Evolutionary conservation across 2,888 invertebrate species (phyloP), one percentile per base, ranked within the genome.

Genomic region (Drosophila engyochracea): DNA sequence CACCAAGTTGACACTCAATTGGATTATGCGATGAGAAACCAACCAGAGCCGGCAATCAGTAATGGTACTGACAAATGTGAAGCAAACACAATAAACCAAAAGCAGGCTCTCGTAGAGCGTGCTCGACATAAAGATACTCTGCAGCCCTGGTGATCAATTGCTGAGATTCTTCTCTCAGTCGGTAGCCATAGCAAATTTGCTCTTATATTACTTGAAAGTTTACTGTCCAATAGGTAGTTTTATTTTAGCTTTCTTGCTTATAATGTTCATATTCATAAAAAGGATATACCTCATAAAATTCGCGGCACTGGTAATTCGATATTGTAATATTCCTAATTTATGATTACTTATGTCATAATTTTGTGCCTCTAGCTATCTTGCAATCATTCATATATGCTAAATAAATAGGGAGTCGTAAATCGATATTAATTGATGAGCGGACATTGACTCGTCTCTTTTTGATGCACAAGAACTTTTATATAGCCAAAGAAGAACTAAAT

Each of bases 1-100:
- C 83, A 89, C 90, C 90, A 72, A 82, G 74, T 80, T 78, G 82
- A 81, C 89, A 85, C 76, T 82, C 68, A 89, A 89, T 90, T 89
- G 80, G 80, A 80, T 90, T 83, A 83, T 80, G 71, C 74, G 72
- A 52, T 61, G 54, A 60, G 66, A 70, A 67, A 62, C 63, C 65
- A 65, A 66, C 61, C 63, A 55, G 70, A 55, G 68, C 54, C 57
- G 55, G 67, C 88, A 44, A 70, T 49, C 52, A 44, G 62, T 52
- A 64, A 61, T 63, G 57, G 25, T 60, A 65, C 64, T 61, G 57
- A 31, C 39, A 86, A 71, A 75, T 66, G 65, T 30, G 61, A 60
- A 67, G 25, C 35, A 49, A 49, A 69, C 22, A 52, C 47, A 22
- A 14, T 28, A 51, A 0, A 37, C 19, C 37, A 19, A 1, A 37